Base-by-base conservation (phyloP, 2,888 invertebrate genomes). In the Mesodorylaimus sp. region DNA sequence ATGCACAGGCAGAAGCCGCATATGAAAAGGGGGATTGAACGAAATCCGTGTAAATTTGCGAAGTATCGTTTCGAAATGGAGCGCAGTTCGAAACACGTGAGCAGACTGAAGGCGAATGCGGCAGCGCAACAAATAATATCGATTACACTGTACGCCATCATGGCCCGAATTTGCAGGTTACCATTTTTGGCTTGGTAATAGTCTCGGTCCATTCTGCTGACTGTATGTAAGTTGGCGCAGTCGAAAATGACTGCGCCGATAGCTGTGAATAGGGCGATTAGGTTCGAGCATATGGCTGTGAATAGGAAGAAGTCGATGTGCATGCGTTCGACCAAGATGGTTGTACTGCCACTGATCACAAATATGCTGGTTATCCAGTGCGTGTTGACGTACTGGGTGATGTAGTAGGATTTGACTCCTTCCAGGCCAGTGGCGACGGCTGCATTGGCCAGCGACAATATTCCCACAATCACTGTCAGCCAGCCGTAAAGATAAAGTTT, bases 341-440 rank as follows among this genome's bases (percentile, higher is more conserved):
- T 32, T 13, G 47, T 19, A 1, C 42, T 2, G 16, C 51, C 51
- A 37, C 42, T 42, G 24, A 51, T 43, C 2, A 51, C n/a, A 32
- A 36, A 51, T 10, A 47, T 32, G n/a, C 37, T 42, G 16, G 51
- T 47, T 16, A 51, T 39, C 51, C 51, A 51, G 47, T 51, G 51
- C 1, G 51, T 51, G 38, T 51, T 51, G 26, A 44, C 45, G 47
- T 29, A 51, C 25, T 42, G 19, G 23, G 47, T 36, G 2, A 51
- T 7, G 37, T 47, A 46, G 25, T 38, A 43, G 2, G 10, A 3
- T 36, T 51, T 51, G 19, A 27, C 38, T 13, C 47, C 51, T 23
- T 47, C 47, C 7, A 47, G 13, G 1, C 19, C 2, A 10, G 16
- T 24, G 28, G 50, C 50, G 16, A 50, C 7, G 2, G 36, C 43